Evolutionary conservation across 2,888 invertebrate genomes (phyloP).

Genomic region (Gastrophysa polygoni): DNA sequence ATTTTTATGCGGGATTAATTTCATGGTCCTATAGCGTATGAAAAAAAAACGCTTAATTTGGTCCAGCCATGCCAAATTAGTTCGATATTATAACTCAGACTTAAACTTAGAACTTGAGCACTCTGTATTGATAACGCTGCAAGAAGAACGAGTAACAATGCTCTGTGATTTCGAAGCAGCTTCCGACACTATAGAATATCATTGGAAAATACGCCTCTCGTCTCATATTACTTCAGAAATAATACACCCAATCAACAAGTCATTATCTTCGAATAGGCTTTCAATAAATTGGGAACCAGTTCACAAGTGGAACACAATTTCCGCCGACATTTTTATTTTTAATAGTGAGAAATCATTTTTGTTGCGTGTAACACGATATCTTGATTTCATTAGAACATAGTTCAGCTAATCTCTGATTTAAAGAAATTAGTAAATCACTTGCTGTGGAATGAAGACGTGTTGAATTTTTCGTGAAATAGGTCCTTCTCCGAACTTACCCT

Average conservation of each 20-base stretch:
- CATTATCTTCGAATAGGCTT: conserved; percentile 9
- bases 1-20: no score
- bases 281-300: conserved; percentile 18
- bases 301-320: conserved; percentile 14
- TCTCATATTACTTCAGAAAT: conserved; percentile 13
- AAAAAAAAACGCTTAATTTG: no score
- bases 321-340: conserved; percentile 7
- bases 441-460: no score
- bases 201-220: conserved; percentile 8
- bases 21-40: no score
- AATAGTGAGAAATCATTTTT: background rate
- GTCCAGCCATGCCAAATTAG: no score
- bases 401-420: no score
- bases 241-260: conserved; percentile 8
- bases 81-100: no score
- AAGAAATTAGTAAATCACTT: background rate
- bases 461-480: no score
- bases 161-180: background rate
- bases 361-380: background rate
- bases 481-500: no score
- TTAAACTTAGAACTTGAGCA: no score
- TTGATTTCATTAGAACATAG: background rate
- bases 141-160: background rate
- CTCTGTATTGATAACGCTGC: no score
- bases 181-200: background rate